These are phyloP conservation scores for Cheilosia pagana DNA, from an alignment of 2,888 invertebrate species.

Conservation along the genomic window DNA sequence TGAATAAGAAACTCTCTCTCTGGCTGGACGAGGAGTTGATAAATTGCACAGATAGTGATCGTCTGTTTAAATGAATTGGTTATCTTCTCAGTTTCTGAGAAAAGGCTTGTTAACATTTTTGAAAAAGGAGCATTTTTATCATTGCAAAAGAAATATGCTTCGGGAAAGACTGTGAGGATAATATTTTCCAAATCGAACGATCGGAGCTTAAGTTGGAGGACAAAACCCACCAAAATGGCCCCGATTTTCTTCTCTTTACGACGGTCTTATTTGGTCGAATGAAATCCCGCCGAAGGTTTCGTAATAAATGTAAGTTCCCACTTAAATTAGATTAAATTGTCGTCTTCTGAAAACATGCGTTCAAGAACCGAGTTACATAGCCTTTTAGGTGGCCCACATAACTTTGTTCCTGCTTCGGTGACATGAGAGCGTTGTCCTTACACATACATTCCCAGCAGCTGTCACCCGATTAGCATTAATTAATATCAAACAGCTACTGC, in stretches of 20 bases:
- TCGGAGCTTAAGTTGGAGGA: too few relatives aligned
- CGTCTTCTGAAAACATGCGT: too few relatives aligned
- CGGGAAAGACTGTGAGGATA: too few relatives aligned
- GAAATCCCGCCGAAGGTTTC: too few relatives aligned
- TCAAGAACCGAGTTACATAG: too few relatives aligned
- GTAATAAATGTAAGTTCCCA: too few relatives aligned
- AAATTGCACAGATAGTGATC: slow-evolving; percentile 43
- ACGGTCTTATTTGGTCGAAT: too few relatives aligned
- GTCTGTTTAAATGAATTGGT: slow-evolving; percentile 13
- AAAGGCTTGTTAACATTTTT: background rate
- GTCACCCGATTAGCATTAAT: background rate
- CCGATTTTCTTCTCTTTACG: too few relatives aligned
- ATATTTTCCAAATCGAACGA: too few relatives aligned
- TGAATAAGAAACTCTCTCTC: background rate
- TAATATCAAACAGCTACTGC: slow-evolving; percentile 13
- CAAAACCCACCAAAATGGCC: too few relatives aligned
- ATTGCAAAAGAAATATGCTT: too few relatives aligned
- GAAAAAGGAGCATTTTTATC: background rate
- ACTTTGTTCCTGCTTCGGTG: background rate
- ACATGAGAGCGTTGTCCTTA: background rate
- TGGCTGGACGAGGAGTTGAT: slow-evolving; percentile 14
- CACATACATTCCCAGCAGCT: background rate
- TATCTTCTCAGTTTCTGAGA: background rate
- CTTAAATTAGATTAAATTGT: too few relatives aligned
- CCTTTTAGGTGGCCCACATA: background rate